phyloP scores from a whole-genome alignment of 2,888 invertebrate species.

The Cephus pygmeus region DNA sequence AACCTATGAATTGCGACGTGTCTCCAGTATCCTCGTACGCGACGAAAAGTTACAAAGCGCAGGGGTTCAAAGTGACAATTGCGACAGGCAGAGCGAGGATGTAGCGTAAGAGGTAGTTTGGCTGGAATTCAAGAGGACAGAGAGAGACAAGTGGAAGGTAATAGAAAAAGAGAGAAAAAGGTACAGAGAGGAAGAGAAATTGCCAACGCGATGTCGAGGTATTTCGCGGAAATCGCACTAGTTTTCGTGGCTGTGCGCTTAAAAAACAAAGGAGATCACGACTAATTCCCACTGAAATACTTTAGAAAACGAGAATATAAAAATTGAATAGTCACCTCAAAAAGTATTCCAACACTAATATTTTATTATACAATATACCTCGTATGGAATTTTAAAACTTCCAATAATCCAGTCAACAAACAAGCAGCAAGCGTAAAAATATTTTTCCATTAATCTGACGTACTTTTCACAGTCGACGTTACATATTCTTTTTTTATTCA shows the following conservation, averaged over 20 bases:
- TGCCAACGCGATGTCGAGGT: conserved; percentile 11
- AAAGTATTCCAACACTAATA: not conserved
- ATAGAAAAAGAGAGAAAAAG: conserved; percentile 1
- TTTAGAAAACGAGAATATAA: not conserved
- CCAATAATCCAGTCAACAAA: not conserved
- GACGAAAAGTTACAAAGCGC: not conserved
- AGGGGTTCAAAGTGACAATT: not conserved
- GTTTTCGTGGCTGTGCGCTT: not conserved
- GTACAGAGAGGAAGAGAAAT: not conserved
- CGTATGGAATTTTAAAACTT: not conserved
- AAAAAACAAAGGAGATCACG: not conserved
- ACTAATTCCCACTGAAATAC: not conserved
- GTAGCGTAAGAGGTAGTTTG: not conserved
- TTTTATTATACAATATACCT: not conserved
- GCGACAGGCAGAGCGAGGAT: not conserved
- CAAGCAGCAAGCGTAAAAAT: not conserved
- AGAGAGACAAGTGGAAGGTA: not conserved
- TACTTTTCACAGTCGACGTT: not conserved
- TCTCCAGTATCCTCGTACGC: not conserved
- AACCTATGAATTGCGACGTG: not conserved
- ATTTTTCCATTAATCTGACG: not conserved
- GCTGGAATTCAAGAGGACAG: not conserved
- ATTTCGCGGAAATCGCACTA: not conserved
- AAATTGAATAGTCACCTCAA: not conserved
- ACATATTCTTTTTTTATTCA: not conserved